Percentiles rank a stretch among this genome's conserved stretches.
Conservation (phyloP, 2,888 invertebrate species). For the Periphyllus acericola region DNA sequence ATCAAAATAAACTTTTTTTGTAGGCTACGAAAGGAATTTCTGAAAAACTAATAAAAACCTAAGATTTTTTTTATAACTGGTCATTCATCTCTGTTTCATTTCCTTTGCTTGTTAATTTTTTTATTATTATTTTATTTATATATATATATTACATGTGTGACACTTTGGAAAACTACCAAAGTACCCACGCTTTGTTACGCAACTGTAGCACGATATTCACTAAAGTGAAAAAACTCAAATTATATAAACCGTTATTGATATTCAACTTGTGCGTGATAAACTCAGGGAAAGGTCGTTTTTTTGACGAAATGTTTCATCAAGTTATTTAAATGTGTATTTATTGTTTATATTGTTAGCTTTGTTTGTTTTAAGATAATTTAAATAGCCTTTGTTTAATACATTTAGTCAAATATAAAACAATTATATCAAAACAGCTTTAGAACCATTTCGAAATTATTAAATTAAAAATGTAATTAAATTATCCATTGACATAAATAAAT, state of each 20-base stretch:
- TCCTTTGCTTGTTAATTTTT: neutral
- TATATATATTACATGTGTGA: conserved; percentile 34
- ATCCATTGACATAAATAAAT: too few relatives aligned
- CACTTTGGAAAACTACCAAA: conserved; percentile 55
- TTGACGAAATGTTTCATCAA: neutral
- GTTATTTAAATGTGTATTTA: conserved; percentile 5
- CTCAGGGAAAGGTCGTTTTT: neutral
- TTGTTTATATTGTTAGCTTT: neutral
- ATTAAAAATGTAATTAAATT: too few relatives aligned
- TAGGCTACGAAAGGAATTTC: neutral
- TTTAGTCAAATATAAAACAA: neutral
- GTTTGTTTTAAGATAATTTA: neutral
- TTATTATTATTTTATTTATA: conserved; percentile 35
- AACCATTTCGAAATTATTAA: neutral
- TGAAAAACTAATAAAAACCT: neutral
- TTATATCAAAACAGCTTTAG: neutral
- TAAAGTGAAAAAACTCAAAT: conserved; percentile 9
- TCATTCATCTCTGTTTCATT: conserved; percentile 32
- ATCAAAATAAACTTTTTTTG: neutral
- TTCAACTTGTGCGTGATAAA: conserved; percentile 12
- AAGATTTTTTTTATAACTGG: conserved; percentile 6
- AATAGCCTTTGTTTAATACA: neutral
- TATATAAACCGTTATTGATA: conserved; percentile 27
- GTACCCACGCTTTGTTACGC: conserved; percentile 36
- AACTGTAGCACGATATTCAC: neutral